Evolutionary conservation across 2,888 invertebrate genomes (phyloP).

Genomic region (Lathronympha strigana): DNA sequence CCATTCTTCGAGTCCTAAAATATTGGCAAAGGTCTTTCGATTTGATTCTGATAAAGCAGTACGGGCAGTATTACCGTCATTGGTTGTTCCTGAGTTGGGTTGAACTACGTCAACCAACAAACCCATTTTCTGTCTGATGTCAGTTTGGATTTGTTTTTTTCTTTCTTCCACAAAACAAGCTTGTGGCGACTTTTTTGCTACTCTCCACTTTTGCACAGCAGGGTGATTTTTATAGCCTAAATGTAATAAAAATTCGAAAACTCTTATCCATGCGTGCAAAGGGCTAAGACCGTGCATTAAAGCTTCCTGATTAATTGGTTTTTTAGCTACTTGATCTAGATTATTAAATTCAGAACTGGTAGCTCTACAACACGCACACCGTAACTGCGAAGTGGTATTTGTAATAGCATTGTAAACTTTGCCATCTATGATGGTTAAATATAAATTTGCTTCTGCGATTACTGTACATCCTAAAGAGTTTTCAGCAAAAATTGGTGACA

Average conservation of each 20-base stretch:
- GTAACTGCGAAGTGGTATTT: background rate
- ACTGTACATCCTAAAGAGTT: no score
- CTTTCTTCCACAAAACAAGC: background rate
- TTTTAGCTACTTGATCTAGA: no score
- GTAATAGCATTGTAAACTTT: background rate
- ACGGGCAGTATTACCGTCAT: constrained; percentile 8
- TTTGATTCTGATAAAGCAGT: background rate
- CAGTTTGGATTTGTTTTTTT: constrained; percentile 1
- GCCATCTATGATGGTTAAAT: background rate
- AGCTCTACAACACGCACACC: background rate
- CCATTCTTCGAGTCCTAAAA: constrained; percentile 6
- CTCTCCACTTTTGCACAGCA: constrained; percentile 4
- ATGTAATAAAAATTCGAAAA: constrained; percentile 4
- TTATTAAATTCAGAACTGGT: background rate
- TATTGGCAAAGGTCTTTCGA: background rate
- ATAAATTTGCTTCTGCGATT: background rate
- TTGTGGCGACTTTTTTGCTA: background rate
- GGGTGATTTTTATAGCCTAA: constrained; percentile 8
- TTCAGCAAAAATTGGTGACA: no score
- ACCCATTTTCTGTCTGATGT: background rate
- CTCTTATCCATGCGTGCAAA: background rate
- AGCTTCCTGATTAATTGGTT: no score
- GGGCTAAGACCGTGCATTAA: background rate
- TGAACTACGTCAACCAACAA: constrained; percentile 1
- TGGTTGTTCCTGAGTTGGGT: constrained; percentile 3